A percentile compares a stretch with the other conserved stretches of the same genome.
phyloP scores from a whole-genome alignment of 2,113 vertebrate genomes.

The Riparia riparia region DNA sequence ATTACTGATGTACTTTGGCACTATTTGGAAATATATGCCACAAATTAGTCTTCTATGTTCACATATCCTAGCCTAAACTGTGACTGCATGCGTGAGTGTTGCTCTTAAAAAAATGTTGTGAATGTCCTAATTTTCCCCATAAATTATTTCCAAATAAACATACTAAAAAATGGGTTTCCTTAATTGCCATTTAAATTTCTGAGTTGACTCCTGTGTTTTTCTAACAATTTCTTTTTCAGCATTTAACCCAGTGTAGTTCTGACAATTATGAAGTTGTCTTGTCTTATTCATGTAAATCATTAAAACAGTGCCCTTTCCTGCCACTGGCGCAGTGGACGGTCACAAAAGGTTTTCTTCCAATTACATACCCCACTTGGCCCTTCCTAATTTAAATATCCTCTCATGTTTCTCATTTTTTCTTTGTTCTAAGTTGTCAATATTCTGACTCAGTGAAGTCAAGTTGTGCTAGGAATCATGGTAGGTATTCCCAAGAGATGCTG shows the following conservation, averaged over 20 bases:
- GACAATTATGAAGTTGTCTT: constrained; percentile 65
- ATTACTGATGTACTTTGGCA: not conserved
- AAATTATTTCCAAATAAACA: not conserved
- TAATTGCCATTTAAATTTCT: not conserved
- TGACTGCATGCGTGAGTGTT: not conserved
- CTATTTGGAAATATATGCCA: not conserved
- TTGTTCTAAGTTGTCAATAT: constrained; percentile 53
- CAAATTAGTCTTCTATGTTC: not conserved
- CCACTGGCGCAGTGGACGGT: constrained; percentile 30
- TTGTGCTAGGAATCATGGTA: not conserved
- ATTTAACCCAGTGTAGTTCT: not conserved
- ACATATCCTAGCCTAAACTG: not conserved
- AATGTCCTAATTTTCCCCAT: not conserved
- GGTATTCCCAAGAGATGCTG: constrained; percentile 6
- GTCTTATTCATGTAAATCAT: constrained; percentile 58
- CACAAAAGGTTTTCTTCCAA: constrained; percentile 66
- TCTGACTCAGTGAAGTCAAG: not conserved
- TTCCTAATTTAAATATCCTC: constrained; percentile 67
- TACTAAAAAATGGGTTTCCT: not conserved
- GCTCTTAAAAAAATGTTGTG: not conserved
- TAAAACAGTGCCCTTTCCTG: constrained; percentile 62
- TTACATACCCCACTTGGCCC: constrained; percentile 66
- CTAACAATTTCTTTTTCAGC: not conserved
- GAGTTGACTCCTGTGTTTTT: not conserved
- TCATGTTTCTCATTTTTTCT: constrained; percentile 33